Evolutionary conservation across 2,797 vertebrate genomes (phyloP), one percentile per base, ranked within the genome.

Genomic region (Chelon labrosus): DNA sequence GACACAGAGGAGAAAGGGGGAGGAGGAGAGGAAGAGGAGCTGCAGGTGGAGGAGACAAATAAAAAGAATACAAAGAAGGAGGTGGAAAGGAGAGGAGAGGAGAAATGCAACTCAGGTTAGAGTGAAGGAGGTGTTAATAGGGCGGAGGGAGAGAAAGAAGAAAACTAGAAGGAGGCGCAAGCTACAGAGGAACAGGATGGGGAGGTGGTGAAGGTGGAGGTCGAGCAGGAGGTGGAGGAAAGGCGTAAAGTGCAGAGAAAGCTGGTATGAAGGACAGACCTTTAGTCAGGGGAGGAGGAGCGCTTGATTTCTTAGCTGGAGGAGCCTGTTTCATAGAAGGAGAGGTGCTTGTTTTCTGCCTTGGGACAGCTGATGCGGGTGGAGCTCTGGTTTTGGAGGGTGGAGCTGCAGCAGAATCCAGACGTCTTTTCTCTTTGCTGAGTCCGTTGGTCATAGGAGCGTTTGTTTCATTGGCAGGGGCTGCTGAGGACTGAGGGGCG

Each of bases 341-440:
- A 46, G 70, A 41, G 63, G 27, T n/a, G 54, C 49, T 46, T 37
- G 58, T 25, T 62, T 68, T 68, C n/a, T 12, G 59, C 14, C 4
- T 38, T 7, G 47, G 22, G 7, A 27, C 19, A 17, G 27, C 53
- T 65, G 13, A 46, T 22, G 22, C 12, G 2, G 27, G 42, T 19
- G 65, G 52, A 52, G 59, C 42, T 67, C 39, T 67, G 11, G 4
- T 22, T 25, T 5, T 55, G 17, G 42, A 41, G n/a, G 31, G 39
- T 59, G 47, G 17, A 35, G 20, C 27, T 12, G 47, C n/a, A 17
- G 22, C 11, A 2, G 61, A 39, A 55, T 16, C 50, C n/a, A 25
- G 52, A 19, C 5, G 0, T 20, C 5, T 39, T 44, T 10, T 14
- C n/a, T 75, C 52, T 19, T 52, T 63, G 42, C 19, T 8, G 17